Evolutionary conservation across 2,797 vertebrate genomes (phyloP).

Genomic region (Nyctibius grandis): DNA sequence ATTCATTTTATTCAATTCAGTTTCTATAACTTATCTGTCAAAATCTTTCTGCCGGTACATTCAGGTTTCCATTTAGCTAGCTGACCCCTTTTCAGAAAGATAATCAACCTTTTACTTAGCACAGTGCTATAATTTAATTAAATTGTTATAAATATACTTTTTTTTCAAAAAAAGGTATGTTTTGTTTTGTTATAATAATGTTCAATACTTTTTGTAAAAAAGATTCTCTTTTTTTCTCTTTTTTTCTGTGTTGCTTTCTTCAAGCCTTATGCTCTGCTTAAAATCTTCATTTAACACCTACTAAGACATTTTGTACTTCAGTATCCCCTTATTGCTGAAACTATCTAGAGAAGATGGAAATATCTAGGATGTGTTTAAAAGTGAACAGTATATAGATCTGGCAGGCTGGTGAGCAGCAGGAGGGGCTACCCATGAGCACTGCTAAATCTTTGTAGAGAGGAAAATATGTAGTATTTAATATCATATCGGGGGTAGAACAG

Average conservation of each 20-base stretch:
- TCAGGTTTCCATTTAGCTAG: neutral
- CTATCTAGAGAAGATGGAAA: neutral
- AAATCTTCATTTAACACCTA: neutral
- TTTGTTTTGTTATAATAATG: neutral
- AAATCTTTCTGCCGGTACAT: neutral
- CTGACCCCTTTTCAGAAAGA: neutral
- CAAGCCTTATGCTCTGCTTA: neutral
- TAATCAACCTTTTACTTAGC: neutral
- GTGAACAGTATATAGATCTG: neutral
- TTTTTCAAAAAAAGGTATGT: neutral
- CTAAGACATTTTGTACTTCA: neutral
- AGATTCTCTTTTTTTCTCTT: accelerated
- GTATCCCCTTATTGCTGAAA: neutral
- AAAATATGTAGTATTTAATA: neutral
- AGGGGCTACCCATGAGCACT: neutral
- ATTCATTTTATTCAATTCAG: neutral
- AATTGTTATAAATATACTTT: neutral
- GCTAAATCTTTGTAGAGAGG: neutral
- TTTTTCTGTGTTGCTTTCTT: neutral
- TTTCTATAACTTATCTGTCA: neutral
- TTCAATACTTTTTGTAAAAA: neutral
- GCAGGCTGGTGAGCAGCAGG: neutral
- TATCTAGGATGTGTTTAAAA: neutral
- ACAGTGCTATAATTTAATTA: neutral
- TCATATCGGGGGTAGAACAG: neutral